Percentiles rank a stretch among this genome's conserved stretches.
These are phyloP conservation scores for Spilarctia lutea DNA, from an alignment of 2,888 invertebrate genomes.

Conservation along the genomic window DNA sequence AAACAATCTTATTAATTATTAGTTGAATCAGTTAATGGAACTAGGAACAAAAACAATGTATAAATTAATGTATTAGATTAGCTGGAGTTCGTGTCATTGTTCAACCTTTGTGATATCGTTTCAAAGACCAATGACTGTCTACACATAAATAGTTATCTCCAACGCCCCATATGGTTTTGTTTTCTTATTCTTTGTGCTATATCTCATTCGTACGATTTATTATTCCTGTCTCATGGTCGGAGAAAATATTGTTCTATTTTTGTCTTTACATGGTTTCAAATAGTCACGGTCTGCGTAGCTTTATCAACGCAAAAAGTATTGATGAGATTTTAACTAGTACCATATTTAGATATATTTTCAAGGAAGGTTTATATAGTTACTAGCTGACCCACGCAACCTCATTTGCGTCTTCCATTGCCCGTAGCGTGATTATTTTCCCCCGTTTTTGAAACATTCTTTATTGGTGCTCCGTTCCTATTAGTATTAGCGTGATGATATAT, in stretches of 20 bases:
- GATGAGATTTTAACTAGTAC: background rate
- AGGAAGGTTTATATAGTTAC: background rate
- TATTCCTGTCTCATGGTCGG: background rate
- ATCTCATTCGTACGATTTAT: background rate
- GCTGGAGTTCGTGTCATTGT: slow-evolving; percentile 48
- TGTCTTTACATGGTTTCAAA: background rate
- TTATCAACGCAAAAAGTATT: background rate
- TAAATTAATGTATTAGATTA: slow-evolving; percentile 28
- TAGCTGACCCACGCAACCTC: too few relatives aligned
- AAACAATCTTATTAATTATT: background rate
- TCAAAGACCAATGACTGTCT: background rate
- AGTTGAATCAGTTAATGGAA: background rate
- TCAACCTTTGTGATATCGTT: slow-evolving; percentile 46
- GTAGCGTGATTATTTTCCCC: too few relatives aligned
- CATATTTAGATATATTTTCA: background rate
- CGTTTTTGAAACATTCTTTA: too few relatives aligned
- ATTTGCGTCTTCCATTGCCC: too few relatives aligned
- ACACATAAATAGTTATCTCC: slow-evolving; percentile 4
- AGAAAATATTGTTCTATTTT: background rate
- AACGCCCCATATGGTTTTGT: slow-evolving; percentile 9
- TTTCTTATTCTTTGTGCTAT: background rate
- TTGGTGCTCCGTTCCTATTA: too few relatives aligned
- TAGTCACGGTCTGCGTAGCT: background rate
- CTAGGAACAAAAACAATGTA: slow-evolving; percentile 30
- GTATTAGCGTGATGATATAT: too few relatives aligned